Percentiles rank a stretch among this genome's conserved stretches.
phyloP scores from a whole-genome alignment of 1,140 invertebrate genomes.

The Drosophila takahashii region DNA sequence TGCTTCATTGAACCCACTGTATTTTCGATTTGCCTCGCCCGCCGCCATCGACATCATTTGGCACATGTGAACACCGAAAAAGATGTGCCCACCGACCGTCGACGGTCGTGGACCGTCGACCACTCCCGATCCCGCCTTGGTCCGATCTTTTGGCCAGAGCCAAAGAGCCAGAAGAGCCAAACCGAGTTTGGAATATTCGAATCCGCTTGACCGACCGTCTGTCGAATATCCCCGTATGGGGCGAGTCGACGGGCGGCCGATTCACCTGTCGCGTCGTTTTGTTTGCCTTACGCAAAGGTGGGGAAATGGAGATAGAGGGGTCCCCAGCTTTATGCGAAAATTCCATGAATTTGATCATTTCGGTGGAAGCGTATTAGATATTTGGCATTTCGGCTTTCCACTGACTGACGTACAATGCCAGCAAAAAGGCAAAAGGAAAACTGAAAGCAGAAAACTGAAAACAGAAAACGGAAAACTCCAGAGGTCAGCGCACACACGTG shows the following conservation, averaged over 20 bases:
- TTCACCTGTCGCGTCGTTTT: conserved; percentile 78
- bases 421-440: conserved; percentile 7
- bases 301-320: conserved; percentile 23
- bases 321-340: conserved; percentile 69
- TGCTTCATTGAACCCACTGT: conserved; percentile 18
- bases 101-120: not conserved
- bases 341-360: conserved; percentile 81
- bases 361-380: conserved; percentile 79
- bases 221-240: conserved; percentile 61
- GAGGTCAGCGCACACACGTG: conserved; percentile 79
- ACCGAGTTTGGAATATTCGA: conserved; percentile 27
- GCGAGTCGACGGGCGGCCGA: conserved; percentile 77
- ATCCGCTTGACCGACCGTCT: conserved; percentile 33
- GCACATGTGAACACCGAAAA: conserved; percentile 70
- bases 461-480: conserved; percentile 1
- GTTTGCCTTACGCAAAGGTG: conserved; percentile 73
- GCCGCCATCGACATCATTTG: conserved; percentile 62
- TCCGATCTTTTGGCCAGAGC: not conserved
- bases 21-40: conserved; percentile 50
- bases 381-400: conserved; percentile 72
- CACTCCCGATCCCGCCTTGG: conserved; percentile 11
- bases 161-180: conserved; percentile 4
- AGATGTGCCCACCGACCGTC: conserved; percentile 28
- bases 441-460: not conserved
- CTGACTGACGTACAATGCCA: conserved; percentile 71